These are phyloP conservation scores for Trachelus troglodyta DNA, from an alignment of 2,888 invertebrate species.

Conservation along the genomic window DNA sequence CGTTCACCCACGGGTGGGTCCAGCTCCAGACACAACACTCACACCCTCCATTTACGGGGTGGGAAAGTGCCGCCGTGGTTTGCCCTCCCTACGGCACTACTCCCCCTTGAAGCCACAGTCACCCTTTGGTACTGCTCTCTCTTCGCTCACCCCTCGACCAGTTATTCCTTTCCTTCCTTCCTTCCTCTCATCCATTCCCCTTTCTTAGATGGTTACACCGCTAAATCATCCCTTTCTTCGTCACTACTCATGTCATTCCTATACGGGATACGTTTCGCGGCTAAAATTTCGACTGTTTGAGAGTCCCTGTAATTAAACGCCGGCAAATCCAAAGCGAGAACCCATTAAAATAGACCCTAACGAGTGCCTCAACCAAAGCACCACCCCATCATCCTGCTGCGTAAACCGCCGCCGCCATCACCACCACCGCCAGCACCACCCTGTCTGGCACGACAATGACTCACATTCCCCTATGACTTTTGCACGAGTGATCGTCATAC, in stretches of 20 bases:
- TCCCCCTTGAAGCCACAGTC: background rate
- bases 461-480: constrained; percentile 48
- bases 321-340: constrained; percentile 52
- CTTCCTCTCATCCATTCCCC: background rate
- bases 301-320: constrained; percentile 54
- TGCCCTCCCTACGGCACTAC: constrained; percentile 7
- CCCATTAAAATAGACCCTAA: constrained; percentile 57
- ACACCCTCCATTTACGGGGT: constrained; percentile 49
- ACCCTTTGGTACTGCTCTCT: constrained; percentile 1
- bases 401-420: too few relatives aligned
- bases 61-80: constrained; percentile 36
- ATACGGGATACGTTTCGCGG: too few relatives aligned
- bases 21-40: constrained; percentile 59
- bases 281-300: constrained; percentile 26
- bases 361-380: constrained; percentile 34
- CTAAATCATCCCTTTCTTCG: background rate
- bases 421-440: constrained; percentile 27
- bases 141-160: constrained; percentile 28
- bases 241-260: too few relatives aligned
- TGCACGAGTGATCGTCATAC: constrained; percentile 35
- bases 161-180: constrained; percentile 24
- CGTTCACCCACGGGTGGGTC: constrained; percentile 59
- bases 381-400: constrained; percentile 27
- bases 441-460: constrained; percentile 53
- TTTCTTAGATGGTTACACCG: background rate